These are phyloP conservation scores for Stegastes partitus DNA, from an alignment of 2,113 vertebrate genomes.

Conservation along the genomic window DNA sequence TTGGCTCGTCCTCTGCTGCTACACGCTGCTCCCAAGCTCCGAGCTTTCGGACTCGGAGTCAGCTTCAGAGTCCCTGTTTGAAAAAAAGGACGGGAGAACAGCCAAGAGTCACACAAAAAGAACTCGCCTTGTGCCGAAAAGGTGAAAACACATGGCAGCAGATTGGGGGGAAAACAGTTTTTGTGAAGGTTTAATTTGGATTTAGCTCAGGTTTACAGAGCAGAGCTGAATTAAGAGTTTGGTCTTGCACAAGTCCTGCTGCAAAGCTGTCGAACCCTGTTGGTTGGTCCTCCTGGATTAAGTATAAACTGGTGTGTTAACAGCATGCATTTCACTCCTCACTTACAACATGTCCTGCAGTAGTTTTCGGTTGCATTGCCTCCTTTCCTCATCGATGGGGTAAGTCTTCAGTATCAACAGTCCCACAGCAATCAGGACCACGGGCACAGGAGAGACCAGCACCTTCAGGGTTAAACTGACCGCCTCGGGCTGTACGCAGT, in stretches of 20 bases:
- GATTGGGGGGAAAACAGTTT: background rate
- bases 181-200: background rate
- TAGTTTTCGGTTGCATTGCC: constrained; percentile 88
- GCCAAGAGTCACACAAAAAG: constrained; percentile 49
- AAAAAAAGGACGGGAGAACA: constrained; percentile 12
- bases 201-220: constrained; percentile 6
- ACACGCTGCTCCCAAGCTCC: constrained; percentile 56
- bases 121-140: constrained; percentile 6
- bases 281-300: background rate
- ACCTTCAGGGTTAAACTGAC: constrained; percentile 92
- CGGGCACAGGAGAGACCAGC: constrained; percentile 89
- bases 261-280: background rate
- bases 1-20: constrained; percentile 13
- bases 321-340: constrained; percentile 1
- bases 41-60: constrained; percentile 70
- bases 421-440: constrained; percentile 89
- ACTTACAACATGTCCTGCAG: constrained; percentile 88
- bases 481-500: constrained; percentile 86
- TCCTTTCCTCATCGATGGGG: constrained; percentile 90
- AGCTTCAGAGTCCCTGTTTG: constrained; percentile 63
- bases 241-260: no score
- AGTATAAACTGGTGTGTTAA: background rate
- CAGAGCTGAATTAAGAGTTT: background rate
- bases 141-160: background rate
- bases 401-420: constrained; percentile 92